A percentile compares a stretch with the other conserved stretches of the same genome.
phyloP scores from a whole-genome alignment of 2,797 vertebrate genomes.

The Poecilia wingei region DNA sequence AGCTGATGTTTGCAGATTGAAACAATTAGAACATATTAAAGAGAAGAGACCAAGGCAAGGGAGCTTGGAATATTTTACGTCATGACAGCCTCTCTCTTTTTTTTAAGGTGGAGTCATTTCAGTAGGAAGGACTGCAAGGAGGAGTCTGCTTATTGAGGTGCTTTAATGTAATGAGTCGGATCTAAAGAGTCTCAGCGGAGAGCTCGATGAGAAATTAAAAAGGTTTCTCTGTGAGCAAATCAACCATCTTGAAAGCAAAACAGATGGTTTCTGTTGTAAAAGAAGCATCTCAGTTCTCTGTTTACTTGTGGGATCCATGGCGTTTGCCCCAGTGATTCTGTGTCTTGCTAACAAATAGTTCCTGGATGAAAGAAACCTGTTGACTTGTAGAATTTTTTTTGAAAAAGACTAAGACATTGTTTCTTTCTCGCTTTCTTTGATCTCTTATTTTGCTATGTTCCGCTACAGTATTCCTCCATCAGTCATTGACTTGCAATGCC shows the following conservation, averaged over 20 bases:
- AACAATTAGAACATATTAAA: conserved; percentile 48
- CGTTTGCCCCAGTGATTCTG: conserved; percentile 42
- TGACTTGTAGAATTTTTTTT: conserved; percentile 37
- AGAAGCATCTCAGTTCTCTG: conserved; percentile 63
- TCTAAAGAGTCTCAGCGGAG: conserved; percentile 55
- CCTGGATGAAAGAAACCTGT: conserved; percentile 39
- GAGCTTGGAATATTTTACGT: conserved; percentile 26
- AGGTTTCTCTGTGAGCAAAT: conserved; percentile 59
- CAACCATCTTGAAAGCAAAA: conserved; percentile 69
- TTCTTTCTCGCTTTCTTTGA: conserved; percentile 3
- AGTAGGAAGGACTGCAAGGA: conserved; percentile 19
- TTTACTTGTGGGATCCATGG: conserved; percentile 59
- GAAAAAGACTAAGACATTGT: conserved; percentile 1
- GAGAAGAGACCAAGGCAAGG: conserved; percentile 42
- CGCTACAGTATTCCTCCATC: conserved; percentile 12
- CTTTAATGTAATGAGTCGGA: conserved; percentile 67
- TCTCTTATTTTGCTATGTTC: background rate
- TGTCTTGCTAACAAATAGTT: conserved; percentile 61
- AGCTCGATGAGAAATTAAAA: conserved; percentile 57
- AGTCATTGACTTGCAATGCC: conserved; percentile 1
- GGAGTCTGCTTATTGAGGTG: conserved; percentile 56
- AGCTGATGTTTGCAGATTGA: conserved; percentile 51
- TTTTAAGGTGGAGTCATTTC: conserved; percentile 38
- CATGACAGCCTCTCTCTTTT: conserved; percentile 19
- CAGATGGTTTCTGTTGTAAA: conserved; percentile 70